Conservation (phyloP, 2,113 vertebrate genomes). For the Herpetotheres cachinnans region DNA sequence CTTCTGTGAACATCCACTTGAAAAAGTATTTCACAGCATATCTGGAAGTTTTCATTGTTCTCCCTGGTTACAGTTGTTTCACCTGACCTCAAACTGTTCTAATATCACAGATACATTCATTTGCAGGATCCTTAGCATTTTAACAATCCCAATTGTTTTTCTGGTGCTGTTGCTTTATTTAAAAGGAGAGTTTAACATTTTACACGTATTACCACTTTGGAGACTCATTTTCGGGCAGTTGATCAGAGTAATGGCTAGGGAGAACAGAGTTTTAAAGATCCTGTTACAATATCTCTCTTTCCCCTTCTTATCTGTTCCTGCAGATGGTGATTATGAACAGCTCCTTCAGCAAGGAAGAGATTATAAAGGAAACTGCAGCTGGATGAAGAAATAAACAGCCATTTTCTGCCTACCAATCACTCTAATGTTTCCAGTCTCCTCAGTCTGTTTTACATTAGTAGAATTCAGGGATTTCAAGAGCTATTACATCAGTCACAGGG, state of each 20-base stretch:
- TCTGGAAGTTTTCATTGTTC: neutral
- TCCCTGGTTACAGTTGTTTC: neutral
- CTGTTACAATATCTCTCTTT: neutral
- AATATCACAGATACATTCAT: neutral
- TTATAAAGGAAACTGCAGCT: neutral
- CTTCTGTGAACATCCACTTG: neutral
- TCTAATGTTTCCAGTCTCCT: neutral
- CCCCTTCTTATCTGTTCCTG: slow-evolving; percentile 22
- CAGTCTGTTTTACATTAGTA: neutral
- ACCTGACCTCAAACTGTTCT: neutral
- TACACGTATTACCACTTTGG: neutral
- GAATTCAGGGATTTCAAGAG: neutral
- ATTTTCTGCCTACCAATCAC: neutral
- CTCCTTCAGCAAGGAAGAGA: neutral
- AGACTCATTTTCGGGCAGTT: neutral
- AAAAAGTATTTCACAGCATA: neutral
- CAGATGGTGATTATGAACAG: neutral
- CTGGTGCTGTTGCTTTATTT: neutral
- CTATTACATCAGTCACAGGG: neutral
- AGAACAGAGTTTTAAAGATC: neutral
- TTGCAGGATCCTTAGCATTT: neutral
- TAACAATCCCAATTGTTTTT: neutral
- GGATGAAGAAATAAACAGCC: neutral
- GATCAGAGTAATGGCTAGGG: neutral
- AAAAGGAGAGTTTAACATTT: neutral